These are phyloP conservation scores for Spialia ferax DNA, from an alignment of 2,888 invertebrate species.

Conservation along the genomic window DNA sequence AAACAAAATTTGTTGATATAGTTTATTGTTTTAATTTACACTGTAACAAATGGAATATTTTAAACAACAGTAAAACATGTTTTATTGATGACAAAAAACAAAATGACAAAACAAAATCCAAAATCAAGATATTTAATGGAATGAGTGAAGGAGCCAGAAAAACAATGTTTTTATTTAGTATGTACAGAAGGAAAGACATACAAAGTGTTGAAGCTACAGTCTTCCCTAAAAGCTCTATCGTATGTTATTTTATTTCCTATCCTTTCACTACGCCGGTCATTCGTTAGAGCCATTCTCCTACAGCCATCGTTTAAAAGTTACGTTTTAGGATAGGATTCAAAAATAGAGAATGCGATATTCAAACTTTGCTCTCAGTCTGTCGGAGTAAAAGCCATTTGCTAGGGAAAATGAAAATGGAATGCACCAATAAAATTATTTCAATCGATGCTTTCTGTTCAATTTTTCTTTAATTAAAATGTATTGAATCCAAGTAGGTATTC, in stretches of 20 bases:
- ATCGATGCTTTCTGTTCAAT: conserved; percentile 66
- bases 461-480: conserved; percentile 65
- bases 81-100: no score
- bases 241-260: no score
- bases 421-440: conserved; percentile 67
- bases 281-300: conserved; percentile 26
- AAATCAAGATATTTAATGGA: no score
- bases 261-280: not conserved
- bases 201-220: not conserved
- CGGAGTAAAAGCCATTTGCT: conserved; percentile 67
- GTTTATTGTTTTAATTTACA: no score
- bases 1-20: no score
- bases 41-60: no score
- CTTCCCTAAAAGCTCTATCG: no score
- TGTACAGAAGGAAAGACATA: not conserved
- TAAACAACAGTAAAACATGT: no score
- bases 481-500: not conserved
- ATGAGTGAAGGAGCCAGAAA: no score
- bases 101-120: no score
- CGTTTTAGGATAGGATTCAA: conserved; percentile 56
- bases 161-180: no score
- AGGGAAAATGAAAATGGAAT: conserved; percentile 59
- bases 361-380: conserved; percentile 76
- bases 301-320: conserved; percentile 53
- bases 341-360: conserved; percentile 68